phyloP scores from a whole-genome alignment of 2,888 invertebrate genomes.

The Augiades crinisus region DNA sequence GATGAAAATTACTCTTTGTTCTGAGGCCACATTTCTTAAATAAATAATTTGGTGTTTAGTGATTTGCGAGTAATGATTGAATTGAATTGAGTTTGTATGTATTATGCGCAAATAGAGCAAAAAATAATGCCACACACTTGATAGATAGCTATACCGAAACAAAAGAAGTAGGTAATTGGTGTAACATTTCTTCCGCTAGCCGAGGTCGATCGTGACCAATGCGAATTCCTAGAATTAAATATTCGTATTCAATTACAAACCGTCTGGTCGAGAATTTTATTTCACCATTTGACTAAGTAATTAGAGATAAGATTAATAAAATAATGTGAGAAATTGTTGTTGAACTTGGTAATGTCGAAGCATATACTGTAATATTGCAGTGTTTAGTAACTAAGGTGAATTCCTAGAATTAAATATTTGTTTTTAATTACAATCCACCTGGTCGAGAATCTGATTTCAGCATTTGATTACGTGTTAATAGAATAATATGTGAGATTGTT shows the following conservation, averaged over 20 bases:
- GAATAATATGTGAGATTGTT: too few relatives aligned
- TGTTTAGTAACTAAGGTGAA: slow-evolving; percentile 68
- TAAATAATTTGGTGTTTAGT: too few relatives aligned
- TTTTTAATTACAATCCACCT: slow-evolving; percentile 34
- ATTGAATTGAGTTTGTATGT: too few relatives aligned
- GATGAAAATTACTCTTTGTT: too few relatives aligned
- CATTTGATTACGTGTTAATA: too few relatives aligned
- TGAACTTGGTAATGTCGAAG: too few relatives aligned
- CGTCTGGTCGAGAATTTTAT: slow-evolving; percentile 37
- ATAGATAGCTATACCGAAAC: slow-evolving; percentile 49
- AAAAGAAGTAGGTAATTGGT: slow-evolving; percentile 64
- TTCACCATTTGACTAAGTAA: too few relatives aligned
- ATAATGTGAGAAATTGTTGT: too few relatives aligned
- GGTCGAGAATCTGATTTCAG: slow-evolving; percentile 36
- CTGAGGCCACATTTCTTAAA: too few relatives aligned
- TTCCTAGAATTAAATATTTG: slow-evolving; percentile 55
- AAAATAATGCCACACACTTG: slow-evolving; percentile 27
- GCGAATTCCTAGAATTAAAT: slow-evolving; percentile 58
- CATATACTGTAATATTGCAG: too few relatives aligned
- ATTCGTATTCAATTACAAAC: slow-evolving; percentile 38
- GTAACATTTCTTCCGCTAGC: slow-evolving; percentile 71
- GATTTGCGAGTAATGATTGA: neutral
- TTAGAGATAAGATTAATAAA: too few relatives aligned
- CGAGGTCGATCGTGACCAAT: slow-evolving; percentile 72
- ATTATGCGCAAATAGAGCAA: slow-evolving; percentile 12